A percentile compares a stretch with the other conserved stretches of the same genome.
Evolutionary conservation across 2,113 vertebrate genomes (phyloP).

Genomic region (Ammospiza caudacuta): DNA sequence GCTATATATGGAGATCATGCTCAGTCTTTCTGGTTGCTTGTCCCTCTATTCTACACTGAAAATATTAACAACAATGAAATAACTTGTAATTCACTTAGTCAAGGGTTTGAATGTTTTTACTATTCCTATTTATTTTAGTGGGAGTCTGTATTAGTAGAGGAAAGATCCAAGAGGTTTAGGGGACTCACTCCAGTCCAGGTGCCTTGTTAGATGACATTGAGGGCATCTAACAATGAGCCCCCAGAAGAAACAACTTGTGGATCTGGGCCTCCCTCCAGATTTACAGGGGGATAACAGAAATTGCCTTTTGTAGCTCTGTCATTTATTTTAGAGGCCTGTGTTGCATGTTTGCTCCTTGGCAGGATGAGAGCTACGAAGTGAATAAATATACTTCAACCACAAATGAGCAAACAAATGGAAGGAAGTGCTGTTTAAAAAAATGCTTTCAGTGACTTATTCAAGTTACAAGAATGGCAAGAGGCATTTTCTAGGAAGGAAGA

Average conservation of each 20-base stretch:
- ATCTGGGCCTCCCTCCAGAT: neutral
- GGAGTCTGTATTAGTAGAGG: neutral
- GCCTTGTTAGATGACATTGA: neutral
- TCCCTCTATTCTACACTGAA: neutral
- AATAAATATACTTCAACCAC: slow-evolving; percentile 59
- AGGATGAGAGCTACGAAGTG: slow-evolving; percentile 13
- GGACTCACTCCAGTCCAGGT: neutral
- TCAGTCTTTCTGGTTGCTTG: neutral
- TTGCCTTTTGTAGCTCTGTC: neutral
- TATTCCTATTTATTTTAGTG: neutral
- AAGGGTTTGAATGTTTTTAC: neutral
- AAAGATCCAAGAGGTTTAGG: neutral
- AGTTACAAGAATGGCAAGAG: slow-evolving; percentile 51
- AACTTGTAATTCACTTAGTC: neutral
- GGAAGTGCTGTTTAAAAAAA: slow-evolving; percentile 52
- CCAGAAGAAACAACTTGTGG: neutral
- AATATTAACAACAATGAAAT: neutral
- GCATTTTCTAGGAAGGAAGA: slow-evolving; percentile 59
- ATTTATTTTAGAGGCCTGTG: neutral
- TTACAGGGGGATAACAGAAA: neutral
- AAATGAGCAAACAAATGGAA: slow-evolving; percentile 58
- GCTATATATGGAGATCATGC: neutral
- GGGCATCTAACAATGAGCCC: neutral
- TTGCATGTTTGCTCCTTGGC: slow-evolving; percentile 47
- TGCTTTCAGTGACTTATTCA: slow-evolving; percentile 46